A percentile compares a stretch with the other conserved stretches of the same genome.
Conservation (phyloP, 2,113 vertebrate species). For the Plotosus lineatus region DNA sequence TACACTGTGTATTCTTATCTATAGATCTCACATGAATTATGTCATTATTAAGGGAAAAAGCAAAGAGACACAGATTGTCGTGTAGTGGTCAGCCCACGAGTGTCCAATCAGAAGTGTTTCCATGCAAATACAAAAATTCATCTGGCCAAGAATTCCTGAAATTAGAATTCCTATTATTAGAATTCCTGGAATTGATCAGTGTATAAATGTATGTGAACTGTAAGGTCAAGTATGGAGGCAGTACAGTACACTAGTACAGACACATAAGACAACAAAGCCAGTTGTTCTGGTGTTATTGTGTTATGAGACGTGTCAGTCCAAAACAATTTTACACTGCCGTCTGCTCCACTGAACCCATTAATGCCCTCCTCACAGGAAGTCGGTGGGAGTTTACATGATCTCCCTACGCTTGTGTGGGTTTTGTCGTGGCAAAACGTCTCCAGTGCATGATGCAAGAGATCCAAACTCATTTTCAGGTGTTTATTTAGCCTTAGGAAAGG, state of each 20-base stretch:
- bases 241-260: neutral
- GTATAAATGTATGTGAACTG: neutral
- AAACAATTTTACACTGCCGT: neutral
- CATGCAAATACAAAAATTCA: neutral
- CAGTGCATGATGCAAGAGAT: too few species aligned
- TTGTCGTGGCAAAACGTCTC: too few species aligned
- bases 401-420: too few species aligned
- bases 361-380: too few species aligned
- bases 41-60: too few species aligned
- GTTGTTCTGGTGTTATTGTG: neutral
- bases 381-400: too few species aligned
- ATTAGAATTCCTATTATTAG: too few species aligned
- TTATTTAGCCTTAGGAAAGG: too few species aligned
- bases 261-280: neutral
- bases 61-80: neutral
- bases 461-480: too few species aligned
- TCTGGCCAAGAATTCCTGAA: neutral
- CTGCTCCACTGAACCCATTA: neutral
- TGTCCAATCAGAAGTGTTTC: neutral
- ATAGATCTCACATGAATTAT: too few species aligned
- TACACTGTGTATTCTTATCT: too few species aligned
- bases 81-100: neutral
- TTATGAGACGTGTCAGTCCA: neutral
- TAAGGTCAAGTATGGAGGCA: neutral
- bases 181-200: constrained; percentile 4